Percentiles rank a stretch among this genome's conserved stretches.
Conservation (phyloP, 2,888 invertebrate species). For the Ferdinandea cuprea region DNA sequence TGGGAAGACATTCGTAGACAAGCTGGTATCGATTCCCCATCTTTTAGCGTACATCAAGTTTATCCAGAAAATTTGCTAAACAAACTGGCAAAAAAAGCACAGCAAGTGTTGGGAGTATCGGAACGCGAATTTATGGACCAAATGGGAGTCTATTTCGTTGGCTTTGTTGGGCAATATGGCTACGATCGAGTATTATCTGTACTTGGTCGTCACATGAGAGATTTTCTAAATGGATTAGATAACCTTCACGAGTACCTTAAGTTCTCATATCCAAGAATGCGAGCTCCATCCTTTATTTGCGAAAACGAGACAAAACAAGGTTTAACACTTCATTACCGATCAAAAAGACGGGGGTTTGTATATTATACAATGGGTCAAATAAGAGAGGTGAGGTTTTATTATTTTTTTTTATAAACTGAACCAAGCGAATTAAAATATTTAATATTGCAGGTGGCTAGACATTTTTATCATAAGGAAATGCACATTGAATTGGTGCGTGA, state of each 20-base stretch:
- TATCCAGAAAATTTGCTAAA: conserved; percentile 95
- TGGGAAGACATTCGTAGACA: conserved; percentile 96
- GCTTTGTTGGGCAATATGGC: conserved; percentile 96
- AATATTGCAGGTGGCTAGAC: conserved; percentile 90
- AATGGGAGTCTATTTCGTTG: conserved; percentile 97
- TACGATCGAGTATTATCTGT: conserved; percentile 96
- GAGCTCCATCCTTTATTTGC: conserved; percentile 98
- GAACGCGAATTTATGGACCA: conserved; percentile 96
- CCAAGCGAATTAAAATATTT: neutral
- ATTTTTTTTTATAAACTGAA: neutral
- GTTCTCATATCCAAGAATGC: conserved; percentile 94
- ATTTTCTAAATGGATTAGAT: conserved; percentile 97
- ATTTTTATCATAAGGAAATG: conserved; percentile 97
- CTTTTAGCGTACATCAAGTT: conserved; percentile 95
- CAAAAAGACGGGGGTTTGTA: conserved; percentile 95
- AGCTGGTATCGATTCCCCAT: conserved; percentile 93
- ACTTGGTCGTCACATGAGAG: conserved; percentile 95
- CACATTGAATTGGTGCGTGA: conserved; percentile 94
- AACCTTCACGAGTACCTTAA: conserved; percentile 98
- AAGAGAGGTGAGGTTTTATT: conserved; percentile 86
- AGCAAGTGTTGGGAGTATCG: conserved; percentile 93
- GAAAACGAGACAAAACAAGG: conserved; percentile 97
- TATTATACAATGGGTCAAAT: conserved; percentile 99
- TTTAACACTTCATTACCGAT: conserved; percentile 95
- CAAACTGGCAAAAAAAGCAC: conserved; percentile 92